Evolutionary conservation across 1,140 invertebrate species (phyloP), one percentile per base, ranked within the genome.

Genomic region (Elysia chlorotica): DNA sequence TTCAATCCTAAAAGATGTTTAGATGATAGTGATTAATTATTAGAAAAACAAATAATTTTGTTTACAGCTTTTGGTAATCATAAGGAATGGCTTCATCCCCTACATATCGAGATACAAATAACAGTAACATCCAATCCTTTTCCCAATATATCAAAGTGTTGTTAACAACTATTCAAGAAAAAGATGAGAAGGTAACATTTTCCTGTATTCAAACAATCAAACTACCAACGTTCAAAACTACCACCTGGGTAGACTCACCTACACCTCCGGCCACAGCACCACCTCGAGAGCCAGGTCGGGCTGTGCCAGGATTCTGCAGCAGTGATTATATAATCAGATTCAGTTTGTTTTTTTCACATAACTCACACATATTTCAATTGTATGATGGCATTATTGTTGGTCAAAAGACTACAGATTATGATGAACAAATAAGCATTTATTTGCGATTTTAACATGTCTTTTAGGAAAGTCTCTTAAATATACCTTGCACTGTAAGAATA

Each of bases 251-350:
- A 10, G 6, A 78, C 78, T 75, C 73, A 85, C 82, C 82, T 25
- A 80, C 79, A 65, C 84, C 83, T 38, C 78, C 82, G 31, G 74
- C 81, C 21, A 77, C 72, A 23, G 77, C 76, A 1, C 83, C 84
- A 25, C 81, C 83, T 71, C 80, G 78, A 10, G 81, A 82, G 30
- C 82, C 83, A 31, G 84, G 84, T 54, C 83, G 59, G 30, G 82
- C 82, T 73, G 82, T 83, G 31, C 79, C 81, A 59, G 82, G 84
- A 75, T 84, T 84, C 84, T 85, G 65, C n/a, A 59, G 31, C 30
- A 74, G 30, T 35, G 30, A 28, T 48, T 6, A 38, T 54, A 28
- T 10, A 41, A 35, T 21, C 57, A 28, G 59, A 66, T 14, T n/a
- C 1, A 54, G 53, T 3, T 65, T 0, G 17, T 38, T 35, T 65